phyloP scores from a whole-genome alignment of 2,888 invertebrate genomes.

The Hirtodrosophila confusa region DNA sequence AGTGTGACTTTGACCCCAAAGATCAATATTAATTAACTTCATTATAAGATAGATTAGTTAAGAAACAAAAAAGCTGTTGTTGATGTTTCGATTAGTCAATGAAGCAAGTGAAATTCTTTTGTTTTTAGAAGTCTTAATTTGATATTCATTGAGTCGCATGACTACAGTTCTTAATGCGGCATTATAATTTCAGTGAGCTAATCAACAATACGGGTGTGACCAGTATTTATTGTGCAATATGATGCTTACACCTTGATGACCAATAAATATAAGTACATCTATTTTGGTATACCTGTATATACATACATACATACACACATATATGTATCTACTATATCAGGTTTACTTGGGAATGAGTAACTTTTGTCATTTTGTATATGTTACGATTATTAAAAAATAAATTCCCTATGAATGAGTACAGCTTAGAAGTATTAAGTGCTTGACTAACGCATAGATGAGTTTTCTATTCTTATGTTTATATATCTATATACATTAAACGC shows the following conservation, averaged over 20 bases:
- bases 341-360: conserved; percentile 10
- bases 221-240: conserved; percentile 24
- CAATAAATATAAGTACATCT: conserved; percentile 2
- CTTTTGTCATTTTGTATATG: neutral
- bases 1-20: conserved; percentile 56
- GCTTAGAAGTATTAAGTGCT: neutral
- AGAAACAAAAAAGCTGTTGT: too few species aligned
- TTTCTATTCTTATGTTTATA: neutral
- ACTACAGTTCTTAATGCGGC: conserved; percentile 24
- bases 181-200: conserved; percentile 26
- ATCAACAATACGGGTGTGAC: conserved; percentile 28
- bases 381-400: neutral
- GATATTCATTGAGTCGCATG: conserved; percentile 34
- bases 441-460: conserved; percentile 8
- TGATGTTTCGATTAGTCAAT: too few species aligned
- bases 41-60: conserved; percentile 19
- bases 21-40: conserved; percentile 29
- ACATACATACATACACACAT: neutral
- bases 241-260: conserved; percentile 28
- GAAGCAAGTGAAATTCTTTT: conserved; percentile 5
- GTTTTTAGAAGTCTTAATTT: neutral
- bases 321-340: conserved; percentile 12
- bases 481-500: neutral
- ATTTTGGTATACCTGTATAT: neutral
- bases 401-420: neutral